A percentile compares a stretch with the other conserved stretches of the same genome.
Conservation (phyloP, 2,888 invertebrate genomes). For the Drosophila anomalata region DNA sequence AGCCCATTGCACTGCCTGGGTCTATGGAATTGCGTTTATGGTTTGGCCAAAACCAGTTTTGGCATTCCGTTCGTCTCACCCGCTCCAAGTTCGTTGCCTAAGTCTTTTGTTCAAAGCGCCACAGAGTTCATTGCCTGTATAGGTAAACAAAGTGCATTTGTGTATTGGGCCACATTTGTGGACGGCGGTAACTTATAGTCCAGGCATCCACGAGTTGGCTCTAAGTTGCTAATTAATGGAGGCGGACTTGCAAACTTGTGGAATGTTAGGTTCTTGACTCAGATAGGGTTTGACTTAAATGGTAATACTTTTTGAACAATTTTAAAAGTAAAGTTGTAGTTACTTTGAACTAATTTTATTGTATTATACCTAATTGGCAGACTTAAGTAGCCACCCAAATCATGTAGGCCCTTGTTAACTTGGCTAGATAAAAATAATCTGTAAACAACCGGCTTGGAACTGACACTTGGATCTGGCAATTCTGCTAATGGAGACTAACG, state of each 20-base stretch:
- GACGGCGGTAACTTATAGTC: conserved; percentile 10
- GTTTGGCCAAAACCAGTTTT: conserved; percentile 58
- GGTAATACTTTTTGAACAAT: not conserved
- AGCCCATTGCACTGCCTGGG: conserved; percentile 60
- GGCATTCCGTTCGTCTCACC: conserved; percentile 49
- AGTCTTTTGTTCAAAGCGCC: conserved; percentile 71
- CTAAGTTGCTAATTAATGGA: conserved; percentile 26
- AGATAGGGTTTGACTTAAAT: not conserved
- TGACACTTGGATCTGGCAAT: conserved; percentile 7
- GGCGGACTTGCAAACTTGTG: conserved; percentile 4
- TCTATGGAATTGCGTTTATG: conserved; percentile 56
- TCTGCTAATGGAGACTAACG: conserved; percentile 10
- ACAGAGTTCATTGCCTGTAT: conserved; percentile 70
- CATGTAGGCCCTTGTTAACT: conserved; percentile 4
- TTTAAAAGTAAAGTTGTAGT: no score
- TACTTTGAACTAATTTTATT: not conserved
- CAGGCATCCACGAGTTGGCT: conserved; percentile 1
- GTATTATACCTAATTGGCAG: not conserved
- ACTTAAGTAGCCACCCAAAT: not conserved
- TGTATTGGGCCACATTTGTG: conserved; percentile 43
- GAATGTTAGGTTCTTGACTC: not conserved
- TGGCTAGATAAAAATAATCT: conserved; percentile 2
- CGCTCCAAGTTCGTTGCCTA: conserved; percentile 69
- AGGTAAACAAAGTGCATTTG: conserved; percentile 29
- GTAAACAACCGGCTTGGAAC: not conserved